phyloP scores from a whole-genome alignment of 1,140 invertebrate species.

The Bemisia tabaci region DNA sequence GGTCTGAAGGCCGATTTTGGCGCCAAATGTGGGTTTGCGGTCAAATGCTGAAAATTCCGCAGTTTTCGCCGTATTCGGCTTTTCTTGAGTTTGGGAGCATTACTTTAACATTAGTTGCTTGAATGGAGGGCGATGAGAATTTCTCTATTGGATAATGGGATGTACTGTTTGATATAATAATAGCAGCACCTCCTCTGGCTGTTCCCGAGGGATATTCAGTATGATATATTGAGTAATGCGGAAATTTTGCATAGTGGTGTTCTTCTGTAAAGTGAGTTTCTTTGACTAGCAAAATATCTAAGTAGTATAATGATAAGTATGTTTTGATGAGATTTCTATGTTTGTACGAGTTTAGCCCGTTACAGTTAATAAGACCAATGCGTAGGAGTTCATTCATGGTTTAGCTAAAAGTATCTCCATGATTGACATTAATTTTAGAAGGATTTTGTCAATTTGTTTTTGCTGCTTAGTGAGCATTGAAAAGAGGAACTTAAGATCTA shows the following conservation, averaged over 20 bases:
- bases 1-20: no score
- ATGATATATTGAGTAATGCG: background rate
- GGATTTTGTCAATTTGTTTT: background rate
- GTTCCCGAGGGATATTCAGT: background rate
- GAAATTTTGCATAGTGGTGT: background rate
- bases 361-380: background rate
- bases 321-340: background rate
- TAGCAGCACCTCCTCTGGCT: background rate
- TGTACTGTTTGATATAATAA: background rate
- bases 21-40: no score
- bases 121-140: background rate
- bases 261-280: background rate
- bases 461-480: background rate
- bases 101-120: background rate
- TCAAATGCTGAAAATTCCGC: no score
- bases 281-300: background rate
- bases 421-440: background rate
- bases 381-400: background rate
- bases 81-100: background rate
- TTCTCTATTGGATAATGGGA: background rate
- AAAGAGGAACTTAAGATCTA: background rate
- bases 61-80: no score
- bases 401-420: no score
- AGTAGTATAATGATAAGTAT: background rate
- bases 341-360: background rate